Percentiles rank a stretch among this genome's conserved stretches.
phyloP scores from a whole-genome alignment of 1,140 invertebrate species.

The Calephelis nemesis region DNA sequence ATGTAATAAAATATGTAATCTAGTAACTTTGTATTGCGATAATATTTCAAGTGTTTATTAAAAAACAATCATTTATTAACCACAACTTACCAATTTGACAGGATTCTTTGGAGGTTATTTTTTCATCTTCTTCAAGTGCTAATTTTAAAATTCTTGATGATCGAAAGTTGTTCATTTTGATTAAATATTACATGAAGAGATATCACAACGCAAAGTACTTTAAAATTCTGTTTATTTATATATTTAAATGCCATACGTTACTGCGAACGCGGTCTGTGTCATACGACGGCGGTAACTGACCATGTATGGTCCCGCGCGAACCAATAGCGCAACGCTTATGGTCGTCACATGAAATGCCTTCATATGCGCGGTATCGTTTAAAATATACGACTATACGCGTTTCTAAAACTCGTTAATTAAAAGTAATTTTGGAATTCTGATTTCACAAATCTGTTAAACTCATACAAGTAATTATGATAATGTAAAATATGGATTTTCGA shows the following conservation, averaged over 20 bases:
- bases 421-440: background rate
- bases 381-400: background rate
- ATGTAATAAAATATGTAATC: background rate
- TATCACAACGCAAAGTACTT: background rate
- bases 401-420: background rate
- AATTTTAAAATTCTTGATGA: background rate
- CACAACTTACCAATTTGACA: background rate
- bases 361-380: background rate
- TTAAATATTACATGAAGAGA: background rate
- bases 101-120: background rate
- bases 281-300: constrained; percentile 4
- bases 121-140: background rate
- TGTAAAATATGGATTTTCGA: no score
- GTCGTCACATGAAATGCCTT: background rate
- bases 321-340: background rate
- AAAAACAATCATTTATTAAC: constrained; percentile 3
- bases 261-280: background rate
- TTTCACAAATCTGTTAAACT: background rate
- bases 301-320: background rate
- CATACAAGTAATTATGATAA: background rate
- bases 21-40: background rate
- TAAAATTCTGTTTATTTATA: background rate
- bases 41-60: background rate
- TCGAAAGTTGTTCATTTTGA: background rate
- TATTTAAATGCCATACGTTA: background rate